phyloP scores from a whole-genome alignment of 1,140 invertebrate genomes.

The Caligus rogercresseyi region DNA sequence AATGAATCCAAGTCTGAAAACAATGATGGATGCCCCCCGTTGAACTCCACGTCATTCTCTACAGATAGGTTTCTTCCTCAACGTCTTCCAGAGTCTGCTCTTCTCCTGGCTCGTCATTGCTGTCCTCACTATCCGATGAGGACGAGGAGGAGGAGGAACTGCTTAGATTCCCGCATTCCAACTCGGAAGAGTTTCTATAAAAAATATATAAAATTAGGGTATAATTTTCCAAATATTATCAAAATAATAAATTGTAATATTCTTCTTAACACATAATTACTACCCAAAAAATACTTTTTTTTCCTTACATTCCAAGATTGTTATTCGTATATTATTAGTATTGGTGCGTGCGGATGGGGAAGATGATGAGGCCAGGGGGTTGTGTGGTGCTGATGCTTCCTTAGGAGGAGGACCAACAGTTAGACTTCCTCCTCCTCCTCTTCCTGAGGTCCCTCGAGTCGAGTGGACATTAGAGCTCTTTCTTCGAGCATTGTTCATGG shows the following conservation, averaged over 20 bases:
- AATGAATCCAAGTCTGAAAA: slow-evolving; percentile 2
- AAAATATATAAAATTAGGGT: slow-evolving; percentile 4
- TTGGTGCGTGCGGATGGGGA: background rate
- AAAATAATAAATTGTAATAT: slow-evolving; percentile 12
- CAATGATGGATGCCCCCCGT: background rate
- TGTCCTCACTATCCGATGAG: slow-evolving; percentile 26
- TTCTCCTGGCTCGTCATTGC: slow-evolving; percentile 23
- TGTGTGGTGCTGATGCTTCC: too few relatives aligned
- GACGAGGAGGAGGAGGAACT: too few relatives aligned
- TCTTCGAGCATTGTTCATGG: background rate
- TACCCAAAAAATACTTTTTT: background rate
- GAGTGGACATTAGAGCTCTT: too few relatives aligned
- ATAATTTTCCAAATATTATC: slow-evolving; percentile 4
- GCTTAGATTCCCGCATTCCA: slow-evolving; percentile 43
- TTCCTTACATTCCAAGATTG: background rate
- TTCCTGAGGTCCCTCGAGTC: background rate
- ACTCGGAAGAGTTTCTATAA: slow-evolving; percentile 29
- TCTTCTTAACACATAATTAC: background rate
- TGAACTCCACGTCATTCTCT: slow-evolving; percentile 27
- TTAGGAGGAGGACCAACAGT: too few relatives aligned
- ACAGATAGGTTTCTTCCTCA: slow-evolving; percentile 63
- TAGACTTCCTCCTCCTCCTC: too few relatives aligned
- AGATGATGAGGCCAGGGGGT: background rate
- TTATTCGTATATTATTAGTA: background rate
- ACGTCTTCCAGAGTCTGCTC: slow-evolving; percentile 29